Conservation (phyloP, 2,888 invertebrate genomes). For the Drosophila kanekoi region DNA sequence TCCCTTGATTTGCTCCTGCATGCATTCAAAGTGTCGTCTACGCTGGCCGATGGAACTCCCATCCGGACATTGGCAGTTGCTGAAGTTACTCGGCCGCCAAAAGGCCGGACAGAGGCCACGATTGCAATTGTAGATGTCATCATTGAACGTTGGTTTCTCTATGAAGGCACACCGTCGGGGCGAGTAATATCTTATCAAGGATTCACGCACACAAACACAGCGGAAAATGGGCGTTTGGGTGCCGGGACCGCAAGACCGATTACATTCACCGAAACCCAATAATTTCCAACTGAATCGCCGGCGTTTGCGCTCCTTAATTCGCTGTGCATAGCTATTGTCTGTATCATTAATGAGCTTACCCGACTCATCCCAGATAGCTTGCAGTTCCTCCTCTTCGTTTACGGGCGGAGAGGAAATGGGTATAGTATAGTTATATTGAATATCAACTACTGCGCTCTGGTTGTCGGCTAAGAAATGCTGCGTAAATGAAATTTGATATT, state of each 20-base stretch:
- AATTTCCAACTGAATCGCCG: conserved; percentile 90
- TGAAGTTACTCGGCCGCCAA: conserved; percentile 92
- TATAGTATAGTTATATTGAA: conserved; percentile 91
- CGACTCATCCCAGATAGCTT: conserved; percentile 81
- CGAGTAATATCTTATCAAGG: conserved; percentile 87
- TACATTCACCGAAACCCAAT: conserved; percentile 91
- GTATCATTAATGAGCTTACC: conserved; percentile 78
- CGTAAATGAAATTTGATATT: background rate
- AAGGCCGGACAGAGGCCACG: conserved; percentile 91
- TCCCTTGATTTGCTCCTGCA: conserved; percentile 81
- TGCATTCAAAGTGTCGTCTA: conserved; percentile 90
- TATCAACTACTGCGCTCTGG: background rate
- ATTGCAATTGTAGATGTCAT: conserved; percentile 89
- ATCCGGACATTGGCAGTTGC: conserved; percentile 90
- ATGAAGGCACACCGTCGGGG: conserved; percentile 88
- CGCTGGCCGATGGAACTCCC: conserved; percentile 87
- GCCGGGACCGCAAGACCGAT: conserved; percentile 90
- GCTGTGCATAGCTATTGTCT: conserved; percentile 55
- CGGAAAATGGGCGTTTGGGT: conserved; percentile 83
- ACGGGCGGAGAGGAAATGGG: conserved; percentile 86
- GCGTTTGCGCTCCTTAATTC: conserved; percentile 85
- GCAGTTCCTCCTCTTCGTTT: conserved; percentile 83
- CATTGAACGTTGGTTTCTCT: conserved; percentile 87
- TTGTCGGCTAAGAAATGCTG: conserved; percentile 28
- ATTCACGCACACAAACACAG: conserved; percentile 87